Percentiles rank a stretch among this genome's conserved stretches.
phyloP scores from a whole-genome alignment of 2,797 vertebrate species.

The Hylomyscus alleni region DNA sequence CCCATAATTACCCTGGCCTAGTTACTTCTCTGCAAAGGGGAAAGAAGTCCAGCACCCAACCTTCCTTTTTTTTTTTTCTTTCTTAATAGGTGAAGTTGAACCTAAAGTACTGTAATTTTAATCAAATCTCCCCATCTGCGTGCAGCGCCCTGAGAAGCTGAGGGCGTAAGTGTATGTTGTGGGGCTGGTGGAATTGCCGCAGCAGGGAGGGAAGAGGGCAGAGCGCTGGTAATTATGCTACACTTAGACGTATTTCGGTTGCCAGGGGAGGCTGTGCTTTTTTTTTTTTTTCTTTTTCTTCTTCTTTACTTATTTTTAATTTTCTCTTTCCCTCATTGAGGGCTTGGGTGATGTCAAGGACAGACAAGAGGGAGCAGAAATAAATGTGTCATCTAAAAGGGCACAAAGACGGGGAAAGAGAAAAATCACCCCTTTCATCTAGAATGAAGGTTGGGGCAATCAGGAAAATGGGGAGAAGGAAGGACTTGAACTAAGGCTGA shows the following conservation, averaged over 20 bases:
- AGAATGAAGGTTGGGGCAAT: background rate
- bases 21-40: slow-evolving; percentile 87
- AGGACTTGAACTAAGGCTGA: accelerated
- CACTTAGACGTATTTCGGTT: slow-evolving; percentile 97
- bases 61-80: slow-evolving; percentile 91
- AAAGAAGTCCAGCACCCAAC: slow-evolving; percentile 92
- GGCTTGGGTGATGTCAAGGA: slow-evolving; percentile 84
- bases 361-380: background rate
- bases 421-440: background rate
- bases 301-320: slow-evolving; percentile 62
- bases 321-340: slow-evolving; percentile 66
- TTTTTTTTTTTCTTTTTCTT: background rate
- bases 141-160: slow-evolving; percentile 92
- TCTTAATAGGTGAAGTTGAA: slow-evolving; percentile 97
- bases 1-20: slow-evolving; percentile 91
- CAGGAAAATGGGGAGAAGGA: background rate
- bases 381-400: too few relatives aligned
- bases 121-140: slow-evolving; percentile 96
- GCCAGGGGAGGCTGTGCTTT: slow-evolving; percentile 87
- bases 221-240: slow-evolving; percentile 94
- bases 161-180: slow-evolving; percentile 97
- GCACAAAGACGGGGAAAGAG: background rate
- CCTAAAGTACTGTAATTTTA: slow-evolving; percentile 98
- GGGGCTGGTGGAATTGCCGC: slow-evolving; percentile 93
- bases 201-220: slow-evolving; percentile 91